Conservation (phyloP, 1,140 invertebrate genomes). For the Tenebrio molitor region DNA sequence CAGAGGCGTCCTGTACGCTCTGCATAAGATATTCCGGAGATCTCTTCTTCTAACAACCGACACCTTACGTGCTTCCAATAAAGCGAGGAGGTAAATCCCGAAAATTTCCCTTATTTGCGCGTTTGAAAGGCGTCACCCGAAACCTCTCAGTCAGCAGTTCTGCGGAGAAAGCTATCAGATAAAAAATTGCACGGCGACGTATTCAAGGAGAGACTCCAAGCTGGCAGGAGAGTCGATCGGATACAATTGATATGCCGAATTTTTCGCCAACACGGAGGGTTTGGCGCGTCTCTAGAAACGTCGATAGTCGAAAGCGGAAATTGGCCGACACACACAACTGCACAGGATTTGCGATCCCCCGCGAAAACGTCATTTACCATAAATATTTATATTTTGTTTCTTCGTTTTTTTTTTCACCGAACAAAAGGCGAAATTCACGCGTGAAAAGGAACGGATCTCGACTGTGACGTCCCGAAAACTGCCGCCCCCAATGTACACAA, state of each 20-base stretch:
- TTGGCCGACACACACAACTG: background rate
- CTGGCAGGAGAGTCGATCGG: slow-evolving; percentile 15
- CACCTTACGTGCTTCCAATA: slow-evolving; percentile 53
- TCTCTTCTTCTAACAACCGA: slow-evolving; percentile 49
- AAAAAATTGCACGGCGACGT: slow-evolving; percentile 47
- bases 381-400: slow-evolving; percentile 1
- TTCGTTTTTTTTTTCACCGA: too few species aligned
- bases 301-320: slow-evolving; percentile 23
- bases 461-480: too few species aligned
- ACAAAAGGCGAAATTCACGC: too few species aligned
- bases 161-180: slow-evolving; percentile 48
- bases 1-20: slow-evolving; percentile 26
- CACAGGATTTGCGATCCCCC: background rate
- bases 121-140: slow-evolving; percentile 46
- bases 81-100: slow-evolving; percentile 48
- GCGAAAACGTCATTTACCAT: background rate
- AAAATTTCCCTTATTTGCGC: slow-evolving; percentile 52
- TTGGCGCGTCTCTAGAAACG: background rate
- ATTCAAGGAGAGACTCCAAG: slow-evolving; percentile 31
- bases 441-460: background rate
- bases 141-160: slow-evolving; percentile 49
- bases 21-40: slow-evolving; percentile 42
- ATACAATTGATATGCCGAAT: slow-evolving; percentile 43
- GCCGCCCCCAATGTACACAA: too few species aligned
- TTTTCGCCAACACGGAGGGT: slow-evolving; percentile 21